A percentile compares a stretch with the other conserved stretches of the same genome.
phyloP scores from a whole-genome alignment of 2,888 invertebrate species.

The Anthrax anthrax region DNA sequence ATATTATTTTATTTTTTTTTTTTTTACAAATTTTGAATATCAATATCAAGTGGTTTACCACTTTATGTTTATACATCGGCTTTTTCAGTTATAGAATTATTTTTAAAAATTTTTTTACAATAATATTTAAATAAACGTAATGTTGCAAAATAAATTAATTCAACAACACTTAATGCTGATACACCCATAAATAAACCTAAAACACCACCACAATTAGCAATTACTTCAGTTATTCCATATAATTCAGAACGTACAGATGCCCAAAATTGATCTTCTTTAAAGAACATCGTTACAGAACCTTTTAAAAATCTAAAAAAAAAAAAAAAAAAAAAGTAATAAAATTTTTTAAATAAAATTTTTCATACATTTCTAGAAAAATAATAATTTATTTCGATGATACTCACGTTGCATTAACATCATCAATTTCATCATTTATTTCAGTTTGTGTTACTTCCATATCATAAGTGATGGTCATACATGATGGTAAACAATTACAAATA shows the following conservation, averaged over 20 bases:
- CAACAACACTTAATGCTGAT: conserved; percentile 35
- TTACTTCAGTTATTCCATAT: conserved; percentile 35
- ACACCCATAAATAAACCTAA: conserved; percentile 37
- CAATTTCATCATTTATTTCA: neutral
- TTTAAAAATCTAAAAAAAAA: neutral
- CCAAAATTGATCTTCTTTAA: conserved; percentile 37
- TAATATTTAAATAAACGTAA: neutral
- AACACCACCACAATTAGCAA: conserved; percentile 38
- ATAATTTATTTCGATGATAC: neutral
- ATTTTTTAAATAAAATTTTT: too few relatives aligned
- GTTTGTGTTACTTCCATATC: conserved; percentile 4
- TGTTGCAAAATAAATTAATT: conserved; percentile 29
- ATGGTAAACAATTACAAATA: conserved; percentile 3
- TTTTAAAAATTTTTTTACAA: too few relatives aligned
- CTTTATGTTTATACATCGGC: too few relatives aligned
- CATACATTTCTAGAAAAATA: too few relatives aligned
- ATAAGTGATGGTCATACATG: conserved; percentile 2
- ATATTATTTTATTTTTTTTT: too few relatives aligned
- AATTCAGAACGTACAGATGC: conserved; percentile 35
- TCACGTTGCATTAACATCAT: neutral
- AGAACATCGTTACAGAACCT: conserved; percentile 11
- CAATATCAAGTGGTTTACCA: too few relatives aligned
- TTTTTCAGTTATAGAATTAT: too few relatives aligned
- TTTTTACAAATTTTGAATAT: too few relatives aligned
- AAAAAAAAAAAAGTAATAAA: too few relatives aligned